Conservation (phyloP, 2,113 vertebrate species). For the Procavia capensis region DNA sequence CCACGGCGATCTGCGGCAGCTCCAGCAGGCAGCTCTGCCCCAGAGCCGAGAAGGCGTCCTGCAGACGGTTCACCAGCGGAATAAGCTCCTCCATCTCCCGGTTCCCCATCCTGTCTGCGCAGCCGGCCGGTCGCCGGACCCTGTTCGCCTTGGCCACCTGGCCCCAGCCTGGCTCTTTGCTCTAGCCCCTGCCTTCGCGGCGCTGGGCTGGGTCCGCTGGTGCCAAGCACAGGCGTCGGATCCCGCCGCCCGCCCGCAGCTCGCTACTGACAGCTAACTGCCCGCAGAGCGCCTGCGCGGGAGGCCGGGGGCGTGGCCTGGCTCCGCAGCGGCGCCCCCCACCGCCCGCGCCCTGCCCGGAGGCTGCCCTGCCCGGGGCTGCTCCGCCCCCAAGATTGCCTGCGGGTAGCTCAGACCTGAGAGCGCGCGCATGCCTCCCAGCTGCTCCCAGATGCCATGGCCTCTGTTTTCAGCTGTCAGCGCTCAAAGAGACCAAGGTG, state of each 20-base stretch:
- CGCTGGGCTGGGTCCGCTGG: slow-evolving; percentile 63
- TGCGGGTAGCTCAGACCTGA: too few species aligned
- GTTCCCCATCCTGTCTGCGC: slow-evolving; percentile 85
- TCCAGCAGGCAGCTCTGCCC: slow-evolving; percentile 91
- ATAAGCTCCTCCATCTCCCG: slow-evolving; percentile 96
- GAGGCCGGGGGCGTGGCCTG: neutral
- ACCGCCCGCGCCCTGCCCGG: too few species aligned
- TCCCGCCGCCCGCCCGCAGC: neutral
- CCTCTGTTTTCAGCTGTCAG: neutral
- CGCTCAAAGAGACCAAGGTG: neutral
- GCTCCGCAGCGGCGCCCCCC: neutral
- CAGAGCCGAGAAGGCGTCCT: slow-evolving; percentile 91
- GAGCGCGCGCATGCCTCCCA: slow-evolving; percentile 42
- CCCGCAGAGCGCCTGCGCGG: slow-evolving; percentile 75
- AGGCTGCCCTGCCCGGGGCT: neutral
- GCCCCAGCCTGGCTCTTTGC: neutral
- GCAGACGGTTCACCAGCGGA: slow-evolving; percentile 94
- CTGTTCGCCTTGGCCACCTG: neutral
- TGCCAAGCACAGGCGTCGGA: slow-evolving; percentile 26
- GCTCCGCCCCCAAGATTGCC: neutral
- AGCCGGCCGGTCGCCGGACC: slow-evolving; percentile 71
- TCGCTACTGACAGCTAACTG: slow-evolving; percentile 75
- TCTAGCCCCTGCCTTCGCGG: neutral
- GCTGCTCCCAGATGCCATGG: slow-evolving; percentile 35
- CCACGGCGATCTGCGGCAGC: slow-evolving; percentile 94